Evolutionary conservation across 2,888 invertebrate genomes (phyloP).

Genomic region (Pomacea canaliculata): DNA sequence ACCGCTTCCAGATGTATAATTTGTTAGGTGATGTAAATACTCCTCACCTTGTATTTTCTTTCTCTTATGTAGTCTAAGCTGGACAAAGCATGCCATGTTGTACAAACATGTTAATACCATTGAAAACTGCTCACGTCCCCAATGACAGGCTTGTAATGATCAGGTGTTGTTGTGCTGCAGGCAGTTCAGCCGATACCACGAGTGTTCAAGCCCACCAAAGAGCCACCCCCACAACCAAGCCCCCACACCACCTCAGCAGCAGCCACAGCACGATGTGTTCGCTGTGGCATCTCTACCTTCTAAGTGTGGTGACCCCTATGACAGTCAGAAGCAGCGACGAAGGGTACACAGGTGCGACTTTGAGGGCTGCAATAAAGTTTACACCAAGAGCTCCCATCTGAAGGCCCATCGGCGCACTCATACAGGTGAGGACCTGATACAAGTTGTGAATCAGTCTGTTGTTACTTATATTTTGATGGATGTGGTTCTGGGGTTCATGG

Average conservation of each 20-base stretch:
- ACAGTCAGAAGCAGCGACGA: conserved; percentile 53
- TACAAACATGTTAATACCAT: too few species aligned
- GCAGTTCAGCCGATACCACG: conserved; percentile 20
- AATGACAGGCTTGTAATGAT: too few species aligned
- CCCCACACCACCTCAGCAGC: conserved; percentile 3
- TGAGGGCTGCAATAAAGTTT: conserved; percentile 75
- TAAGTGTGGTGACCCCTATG: conserved; percentile 34
- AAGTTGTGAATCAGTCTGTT: neutral
- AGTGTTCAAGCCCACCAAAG: conserved; percentile 15
- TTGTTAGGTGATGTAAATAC: too few species aligned
- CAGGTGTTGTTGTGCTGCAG: neutral
- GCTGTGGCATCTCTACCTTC: conserved; percentile 1
- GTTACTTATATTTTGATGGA: too few species aligned
- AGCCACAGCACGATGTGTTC: neutral
- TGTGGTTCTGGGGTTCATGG: too few species aligned
- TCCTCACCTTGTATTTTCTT: too few species aligned
- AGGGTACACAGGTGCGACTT: conserved; percentile 66
- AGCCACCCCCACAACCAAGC: conserved; percentile 6
- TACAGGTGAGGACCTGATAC: conserved; percentile 65
- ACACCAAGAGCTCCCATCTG: conserved; percentile 76
- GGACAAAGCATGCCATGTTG: too few species aligned
- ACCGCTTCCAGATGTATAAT: too few species aligned
- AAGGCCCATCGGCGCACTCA: conserved; percentile 76
- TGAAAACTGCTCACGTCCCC: too few species aligned
- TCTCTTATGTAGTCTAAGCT: too few species aligned